A percentile compares a stretch with the other conserved stretches of the same genome.
Conservation (phyloP, 2,797 vertebrate genomes). For the Paramormyrops hopkinsi region DNA sequence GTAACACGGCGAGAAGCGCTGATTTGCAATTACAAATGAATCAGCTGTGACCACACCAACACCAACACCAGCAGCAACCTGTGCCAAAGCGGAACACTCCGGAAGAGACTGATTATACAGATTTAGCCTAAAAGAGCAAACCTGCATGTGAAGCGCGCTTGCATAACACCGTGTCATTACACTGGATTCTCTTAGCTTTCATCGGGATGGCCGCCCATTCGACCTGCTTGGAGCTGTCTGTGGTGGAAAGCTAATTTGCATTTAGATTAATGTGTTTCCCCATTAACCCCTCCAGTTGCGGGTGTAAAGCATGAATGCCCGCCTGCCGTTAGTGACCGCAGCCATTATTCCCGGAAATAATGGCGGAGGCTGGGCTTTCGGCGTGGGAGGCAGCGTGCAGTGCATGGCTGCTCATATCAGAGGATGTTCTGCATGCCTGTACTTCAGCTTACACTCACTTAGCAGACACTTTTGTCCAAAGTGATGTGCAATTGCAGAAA, state of each 20-base stretch:
- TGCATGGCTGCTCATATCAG: not conserved
- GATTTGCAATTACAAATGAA: not conserved
- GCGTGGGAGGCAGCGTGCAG: not conserved
- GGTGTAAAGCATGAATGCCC: slow-evolving; percentile 1
- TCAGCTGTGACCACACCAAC: not conserved
- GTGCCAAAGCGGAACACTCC: not conserved
- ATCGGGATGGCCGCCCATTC: not conserved
- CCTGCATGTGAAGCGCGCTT: not conserved
- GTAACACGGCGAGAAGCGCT: not conserved
- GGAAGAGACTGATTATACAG: not conserved
- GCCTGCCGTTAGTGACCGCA: not conserved
- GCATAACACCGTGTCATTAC: slow-evolving; percentile 14
- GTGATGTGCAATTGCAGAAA: not conserved
- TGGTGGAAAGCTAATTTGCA: slow-evolving; percentile 27
- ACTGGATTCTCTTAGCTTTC: not conserved
- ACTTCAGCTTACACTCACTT: not conserved
- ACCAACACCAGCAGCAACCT: not conserved
- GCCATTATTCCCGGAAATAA: not conserved
- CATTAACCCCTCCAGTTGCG: slow-evolving; percentile 28
- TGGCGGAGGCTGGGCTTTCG: not conserved
- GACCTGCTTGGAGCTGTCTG: slow-evolving; percentile 11
- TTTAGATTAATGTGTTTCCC: slow-evolving; percentile 29
- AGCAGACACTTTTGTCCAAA: not conserved
- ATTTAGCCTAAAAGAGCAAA: not conserved
- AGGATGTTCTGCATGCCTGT: not conserved